Evolutionary conservation across 2,888 invertebrate species (phyloP).

Genomic region (Platerodrilus igneus): DNA sequence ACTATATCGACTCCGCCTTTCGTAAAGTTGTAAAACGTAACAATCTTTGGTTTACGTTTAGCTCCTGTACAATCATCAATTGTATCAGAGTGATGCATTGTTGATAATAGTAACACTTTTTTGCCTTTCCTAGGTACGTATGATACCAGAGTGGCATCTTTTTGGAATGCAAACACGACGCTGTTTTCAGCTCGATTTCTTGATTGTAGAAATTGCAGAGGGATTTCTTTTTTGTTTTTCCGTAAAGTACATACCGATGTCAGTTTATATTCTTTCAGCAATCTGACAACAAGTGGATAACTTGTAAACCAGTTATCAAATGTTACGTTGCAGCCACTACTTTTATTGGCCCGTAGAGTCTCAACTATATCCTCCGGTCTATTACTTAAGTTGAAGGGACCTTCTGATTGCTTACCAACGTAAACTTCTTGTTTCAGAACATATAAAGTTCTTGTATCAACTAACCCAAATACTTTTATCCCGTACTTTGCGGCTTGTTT

Average conservation of each 20-base stretch:
- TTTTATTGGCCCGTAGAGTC: slow-evolving; percentile 18
- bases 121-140: slow-evolving; percentile 13
- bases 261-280: slow-evolving; percentile 19
- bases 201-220: slow-evolving; percentile 8
- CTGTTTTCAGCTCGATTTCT: not conserved
- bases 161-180: slow-evolving; percentile 13
- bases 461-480: slow-evolving; percentile 27
- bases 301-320: slow-evolving; percentile 31
- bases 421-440: slow-evolving; percentile 27
- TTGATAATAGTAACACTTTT: slow-evolving; percentile 13
- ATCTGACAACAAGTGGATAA: slow-evolving; percentile 10
- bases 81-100: slow-evolving; percentile 12
- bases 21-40: slow-evolving; percentile 8
- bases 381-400: slow-evolving; percentile 17
- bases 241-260: slow-evolving; percentile 22
- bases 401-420: slow-evolving; percentile 28
- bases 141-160: slow-evolving; percentile 13
- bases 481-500: slow-evolving; percentile 32
- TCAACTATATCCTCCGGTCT: slow-evolving; percentile 15
- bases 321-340: slow-evolving; percentile 29
- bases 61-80: not conserved
- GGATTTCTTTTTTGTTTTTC: slow-evolving; percentile 23
- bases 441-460: slow-evolving; percentile 27
- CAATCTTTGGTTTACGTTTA: slow-evolving; percentile 4
- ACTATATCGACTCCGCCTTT: too few relatives aligned